Conservation (phyloP, 1,140 invertebrate genomes). For the Lepidurus arcticus region DNA sequence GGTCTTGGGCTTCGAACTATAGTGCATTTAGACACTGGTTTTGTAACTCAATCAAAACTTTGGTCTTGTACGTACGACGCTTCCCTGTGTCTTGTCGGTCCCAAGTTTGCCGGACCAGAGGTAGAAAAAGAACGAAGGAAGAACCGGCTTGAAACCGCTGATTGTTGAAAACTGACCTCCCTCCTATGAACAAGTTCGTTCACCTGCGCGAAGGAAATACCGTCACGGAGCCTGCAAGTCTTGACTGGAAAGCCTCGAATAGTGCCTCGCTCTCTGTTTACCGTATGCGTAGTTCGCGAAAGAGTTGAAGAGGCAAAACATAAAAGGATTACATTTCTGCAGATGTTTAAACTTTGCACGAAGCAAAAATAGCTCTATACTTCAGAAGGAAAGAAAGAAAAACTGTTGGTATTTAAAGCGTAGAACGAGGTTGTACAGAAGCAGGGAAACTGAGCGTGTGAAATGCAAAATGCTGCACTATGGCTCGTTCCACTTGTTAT, state of each 20-base stretch:
- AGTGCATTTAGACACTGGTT: neutral
- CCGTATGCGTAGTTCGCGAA: neutral
- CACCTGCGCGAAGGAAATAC: neutral
- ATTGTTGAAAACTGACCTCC: slow-evolving; percentile 8
- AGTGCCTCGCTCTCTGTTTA: neutral
- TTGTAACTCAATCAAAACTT: neutral
- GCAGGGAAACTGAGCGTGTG: neutral
- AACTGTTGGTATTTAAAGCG: neutral
- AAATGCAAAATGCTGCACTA: neutral
- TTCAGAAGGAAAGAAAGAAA: neutral
- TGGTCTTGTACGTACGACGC: neutral
- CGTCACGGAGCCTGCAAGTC: neutral
- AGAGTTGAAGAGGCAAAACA: no score
- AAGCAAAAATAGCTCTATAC: neutral
- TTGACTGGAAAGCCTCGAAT: neutral
- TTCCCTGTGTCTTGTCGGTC: neutral
- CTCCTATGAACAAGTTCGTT: slow-evolving; percentile 7
- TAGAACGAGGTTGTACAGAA: neutral
- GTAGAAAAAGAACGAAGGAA: neutral
- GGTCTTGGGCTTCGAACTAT: neutral
- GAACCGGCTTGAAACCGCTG: slow-evolving; percentile 13
- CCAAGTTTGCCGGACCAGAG: neutral
- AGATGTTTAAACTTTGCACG: no score
- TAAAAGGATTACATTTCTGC: no score
- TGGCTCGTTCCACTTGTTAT: slow-evolving; percentile 17